Conservation (phyloP, 37 sponge, comb jelly and placozoan species). For the Beroe forskalii region DNA sequence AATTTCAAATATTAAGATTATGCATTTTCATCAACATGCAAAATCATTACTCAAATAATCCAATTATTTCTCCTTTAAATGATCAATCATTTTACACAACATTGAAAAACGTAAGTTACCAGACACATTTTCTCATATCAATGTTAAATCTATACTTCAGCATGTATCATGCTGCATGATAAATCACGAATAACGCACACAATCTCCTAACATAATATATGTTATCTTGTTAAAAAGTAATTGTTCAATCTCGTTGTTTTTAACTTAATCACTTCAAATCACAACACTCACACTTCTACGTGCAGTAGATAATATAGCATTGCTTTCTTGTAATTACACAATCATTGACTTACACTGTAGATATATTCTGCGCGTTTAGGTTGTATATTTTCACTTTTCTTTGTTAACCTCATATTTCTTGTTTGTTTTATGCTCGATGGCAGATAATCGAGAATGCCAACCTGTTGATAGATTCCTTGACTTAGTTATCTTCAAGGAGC, state of each 20-base stretch:
- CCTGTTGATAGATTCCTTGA: not conserved
- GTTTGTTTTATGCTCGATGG: no score
- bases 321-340: no score
- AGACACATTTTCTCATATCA: not conserved
- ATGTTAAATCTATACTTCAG: no score
- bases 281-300: not conserved
- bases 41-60: not conserved
- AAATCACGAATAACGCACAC: not conserved
- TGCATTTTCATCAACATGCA: no score
- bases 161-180: not conserved
- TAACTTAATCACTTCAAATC: not conserved
- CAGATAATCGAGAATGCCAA: no score
- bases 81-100: not conserved
- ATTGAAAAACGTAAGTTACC: not conserved
- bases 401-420: no score
- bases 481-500: constrained; percentile 23
- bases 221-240: not conserved
- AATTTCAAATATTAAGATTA: no score
- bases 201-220: not conserved
- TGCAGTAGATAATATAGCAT: not conserved
- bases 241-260: not conserved
- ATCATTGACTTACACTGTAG: no score
- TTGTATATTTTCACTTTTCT: no score
- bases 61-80: not conserved
- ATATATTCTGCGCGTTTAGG: no score